phyloP scores from a whole-genome alignment of 2,888 invertebrate species.

The Leptinotarsa juncta region DNA sequence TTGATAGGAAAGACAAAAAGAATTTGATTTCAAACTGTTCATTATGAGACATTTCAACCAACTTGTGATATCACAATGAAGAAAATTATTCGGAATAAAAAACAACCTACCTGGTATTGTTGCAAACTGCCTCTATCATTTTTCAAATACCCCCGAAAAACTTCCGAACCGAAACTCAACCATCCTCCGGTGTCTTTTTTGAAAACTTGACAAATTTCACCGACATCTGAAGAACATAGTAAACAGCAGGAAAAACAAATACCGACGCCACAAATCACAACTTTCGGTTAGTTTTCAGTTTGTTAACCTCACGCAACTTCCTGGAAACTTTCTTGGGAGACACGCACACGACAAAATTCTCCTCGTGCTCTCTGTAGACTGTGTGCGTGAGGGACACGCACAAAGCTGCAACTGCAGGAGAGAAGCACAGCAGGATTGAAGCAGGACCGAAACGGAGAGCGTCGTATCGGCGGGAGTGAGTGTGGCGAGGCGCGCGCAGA shows the following conservation, averaged over 20 bases:
- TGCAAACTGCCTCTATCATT: conserved; percentile 46
- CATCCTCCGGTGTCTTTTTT: not conserved
- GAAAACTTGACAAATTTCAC: conserved; percentile 30
- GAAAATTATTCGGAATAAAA: conserved; percentile 6
- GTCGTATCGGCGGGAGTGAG: conserved; percentile 45
- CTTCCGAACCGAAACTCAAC: conserved; percentile 10
- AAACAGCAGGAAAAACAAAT: conserved; percentile 22
- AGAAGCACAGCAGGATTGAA: conserved; percentile 45
- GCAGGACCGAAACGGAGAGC: conserved; percentile 60
- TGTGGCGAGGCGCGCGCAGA: conserved; percentile 64
- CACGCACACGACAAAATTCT: conserved; percentile 23
- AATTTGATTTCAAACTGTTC: no score
- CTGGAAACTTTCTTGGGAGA: conserved; percentile 8
- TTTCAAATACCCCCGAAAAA: conserved; percentile 35
- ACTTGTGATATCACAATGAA: not conserved
- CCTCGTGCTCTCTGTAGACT: conserved; percentile 18
- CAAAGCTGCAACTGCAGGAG: conserved; percentile 62
- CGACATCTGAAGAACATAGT: conserved; percentile 27
- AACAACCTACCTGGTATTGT: conserved; percentile 40
- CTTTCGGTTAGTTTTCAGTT: conserved; percentile 24
- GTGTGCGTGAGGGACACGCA: conserved; percentile 59
- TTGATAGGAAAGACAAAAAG: no score
- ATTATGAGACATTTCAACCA: no score
- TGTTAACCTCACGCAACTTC: conserved; percentile 14
- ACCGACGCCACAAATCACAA: conserved; percentile 26